phyloP scores from a whole-genome alignment of 1,140 invertebrate genomes.

The Papilio helenus region DNA sequence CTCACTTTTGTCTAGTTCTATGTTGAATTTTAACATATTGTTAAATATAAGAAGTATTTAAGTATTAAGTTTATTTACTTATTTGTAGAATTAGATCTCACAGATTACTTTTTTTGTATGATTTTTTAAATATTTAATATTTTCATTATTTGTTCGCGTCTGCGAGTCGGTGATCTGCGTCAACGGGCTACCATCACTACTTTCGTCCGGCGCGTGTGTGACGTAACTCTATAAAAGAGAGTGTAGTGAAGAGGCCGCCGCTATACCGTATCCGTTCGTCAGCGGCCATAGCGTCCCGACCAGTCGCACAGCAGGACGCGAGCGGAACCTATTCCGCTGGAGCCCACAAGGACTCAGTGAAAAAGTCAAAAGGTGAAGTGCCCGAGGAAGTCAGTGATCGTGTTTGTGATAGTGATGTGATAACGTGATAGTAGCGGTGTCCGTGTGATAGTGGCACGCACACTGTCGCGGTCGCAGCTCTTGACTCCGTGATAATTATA shows the following conservation, averaged over 20 bases:
- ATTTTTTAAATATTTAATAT: background rate
- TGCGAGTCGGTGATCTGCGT: conserved; percentile 66
- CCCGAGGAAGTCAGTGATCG: conserved; percentile 66
- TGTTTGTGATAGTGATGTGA: conserved; percentile 73
- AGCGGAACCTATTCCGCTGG: conserved; percentile 77
- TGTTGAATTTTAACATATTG: background rate
- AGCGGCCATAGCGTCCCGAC: conserved; percentile 72
- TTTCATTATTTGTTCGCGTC: conserved; percentile 46
- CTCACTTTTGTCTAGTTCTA: background rate
- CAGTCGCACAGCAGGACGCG: conserved; percentile 72
- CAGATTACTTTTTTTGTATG: background rate
- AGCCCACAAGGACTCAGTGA: conserved; percentile 76
- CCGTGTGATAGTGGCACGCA: conserved; percentile 49
- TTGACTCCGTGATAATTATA: conserved; percentile 61
- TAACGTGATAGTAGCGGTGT: conserved; percentile 68
- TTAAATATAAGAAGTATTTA: background rate
- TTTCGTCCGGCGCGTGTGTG: conserved; percentile 80
- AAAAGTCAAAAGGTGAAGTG: conserved; percentile 80
- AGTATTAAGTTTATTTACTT: background rate
- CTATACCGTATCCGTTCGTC: conserved; percentile 80
- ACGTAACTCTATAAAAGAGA: conserved; percentile 83
- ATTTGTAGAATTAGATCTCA: background rate
- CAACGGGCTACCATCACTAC: conserved; percentile 75
- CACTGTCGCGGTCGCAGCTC: conserved; percentile 62
- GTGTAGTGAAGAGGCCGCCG: conserved; percentile 78